Conservation (phyloP, 1,140 invertebrate species). For the Hylaeus anthracinus region DNA sequence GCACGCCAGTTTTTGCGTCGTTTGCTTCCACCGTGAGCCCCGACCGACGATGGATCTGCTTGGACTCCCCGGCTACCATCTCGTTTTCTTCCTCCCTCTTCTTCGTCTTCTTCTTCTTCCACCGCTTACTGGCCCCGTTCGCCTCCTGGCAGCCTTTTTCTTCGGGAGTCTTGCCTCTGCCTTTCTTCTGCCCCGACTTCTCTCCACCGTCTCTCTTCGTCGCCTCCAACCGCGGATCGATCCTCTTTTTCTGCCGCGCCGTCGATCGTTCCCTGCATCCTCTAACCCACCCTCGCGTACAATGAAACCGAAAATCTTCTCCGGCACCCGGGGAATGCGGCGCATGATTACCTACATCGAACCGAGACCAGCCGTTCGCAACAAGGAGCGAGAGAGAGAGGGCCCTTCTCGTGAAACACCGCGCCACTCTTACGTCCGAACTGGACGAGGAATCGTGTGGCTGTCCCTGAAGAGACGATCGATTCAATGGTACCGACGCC, state of each 20-base stretch:
- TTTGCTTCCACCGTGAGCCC: constrained; percentile 71
- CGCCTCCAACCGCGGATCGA: background rate
- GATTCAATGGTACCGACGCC: constrained; percentile 7
- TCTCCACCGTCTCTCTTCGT: constrained; percentile 16
- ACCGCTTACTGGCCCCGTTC: constrained; percentile 3
- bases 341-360: constrained; percentile 73
- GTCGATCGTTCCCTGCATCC: constrained; percentile 41
- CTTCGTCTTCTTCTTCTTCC: constrained; percentile 27
- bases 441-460: constrained; percentile 4
- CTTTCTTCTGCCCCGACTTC: constrained; percentile 35
- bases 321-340: constrained; percentile 71
- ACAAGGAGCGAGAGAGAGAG: constrained; percentile 54
- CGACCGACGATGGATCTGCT: constrained; percentile 65
- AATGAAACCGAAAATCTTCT: constrained; percentile 76
- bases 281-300: constrained; percentile 63
- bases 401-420: background rate
- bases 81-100: constrained; percentile 38
- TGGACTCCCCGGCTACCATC: constrained; percentile 32
- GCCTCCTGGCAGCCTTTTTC: constrained; percentile 36
- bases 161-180: constrained; percentile 28
- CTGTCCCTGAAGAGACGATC: constrained; percentile 31
- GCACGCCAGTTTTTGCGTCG: constrained; percentile 79
- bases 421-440: background rate
- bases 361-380: constrained; percentile 43
- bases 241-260: constrained; percentile 29